A percentile compares a stretch with the other conserved stretches of the same genome.
These are phyloP conservation scores for Montipora capitata DNA, from an alignment of 92 coral and sea anemone genomes.

Conservation along the genomic window DNA sequence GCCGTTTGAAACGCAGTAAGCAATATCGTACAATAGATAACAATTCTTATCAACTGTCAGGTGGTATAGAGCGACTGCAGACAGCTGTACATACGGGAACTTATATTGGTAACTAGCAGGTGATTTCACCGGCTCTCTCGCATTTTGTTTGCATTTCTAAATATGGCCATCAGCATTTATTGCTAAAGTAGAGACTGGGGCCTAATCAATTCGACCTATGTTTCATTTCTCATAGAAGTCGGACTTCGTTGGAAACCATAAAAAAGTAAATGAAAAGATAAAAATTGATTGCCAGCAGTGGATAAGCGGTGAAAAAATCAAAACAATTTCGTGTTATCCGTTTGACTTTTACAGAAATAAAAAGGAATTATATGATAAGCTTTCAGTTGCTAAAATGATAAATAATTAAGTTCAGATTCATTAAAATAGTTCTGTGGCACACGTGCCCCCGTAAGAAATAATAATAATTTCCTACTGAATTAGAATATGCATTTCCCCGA, in stretches of 20 bases:
- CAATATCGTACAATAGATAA: conserved; percentile 47
- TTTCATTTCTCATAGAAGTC: not conserved
- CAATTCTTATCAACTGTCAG: conserved; percentile 70
- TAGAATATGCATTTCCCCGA: conserved; percentile 19
- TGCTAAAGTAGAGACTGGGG: conserved; percentile 48
- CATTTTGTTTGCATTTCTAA: conserved; percentile 46
- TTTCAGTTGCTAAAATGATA: conserved; percentile 47
- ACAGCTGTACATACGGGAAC: conserved; percentile 86
- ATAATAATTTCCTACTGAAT: conserved; percentile 15
- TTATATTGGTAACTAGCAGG: conserved; percentile 52
- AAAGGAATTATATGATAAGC: conserved; percentile 49
- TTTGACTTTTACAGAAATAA: conserved; percentile 38
- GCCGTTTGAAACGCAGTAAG: conserved; percentile 52
- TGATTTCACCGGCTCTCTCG: conserved; percentile 51
- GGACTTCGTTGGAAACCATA: not conserved
- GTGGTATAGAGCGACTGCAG: conserved; percentile 54
- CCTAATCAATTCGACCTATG: conserved; percentile 8
- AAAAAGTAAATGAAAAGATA: not conserved
- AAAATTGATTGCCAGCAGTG: not conserved
- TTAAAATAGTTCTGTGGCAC: conserved; percentile 48
- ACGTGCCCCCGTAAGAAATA: conserved; percentile 56
- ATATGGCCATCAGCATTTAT: conserved; percentile 31
- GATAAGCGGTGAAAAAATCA: conserved; percentile 29
- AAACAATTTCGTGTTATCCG: conserved; percentile 29
- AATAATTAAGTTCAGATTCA: conserved; percentile 54